A percentile compares a stretch with the other conserved stretches of the same genome.
These are phyloP conservation scores for Notodonta ziczac DNA, from an alignment of 2,888 invertebrate species.

Conservation along the genomic window DNA sequence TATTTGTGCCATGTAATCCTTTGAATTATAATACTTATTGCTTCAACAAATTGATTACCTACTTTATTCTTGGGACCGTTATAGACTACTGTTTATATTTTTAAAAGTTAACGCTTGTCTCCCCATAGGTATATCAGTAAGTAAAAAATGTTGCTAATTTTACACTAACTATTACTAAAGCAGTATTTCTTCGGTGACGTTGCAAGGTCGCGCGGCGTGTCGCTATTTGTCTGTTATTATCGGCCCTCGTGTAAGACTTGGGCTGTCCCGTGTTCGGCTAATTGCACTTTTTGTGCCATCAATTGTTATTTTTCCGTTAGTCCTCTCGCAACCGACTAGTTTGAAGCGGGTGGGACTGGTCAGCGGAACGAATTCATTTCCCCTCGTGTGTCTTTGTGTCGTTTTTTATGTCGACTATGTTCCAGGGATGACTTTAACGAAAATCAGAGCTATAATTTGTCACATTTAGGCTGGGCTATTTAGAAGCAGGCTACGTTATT, in stretches of 20 bases:
- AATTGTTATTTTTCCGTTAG: conserved; percentile 45
- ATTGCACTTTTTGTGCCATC: conserved; percentile 50
- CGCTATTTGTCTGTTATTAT: conserved; percentile 3
- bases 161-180: neutral
- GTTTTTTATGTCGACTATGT: too few relatives aligned
- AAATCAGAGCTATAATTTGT: too few relatives aligned
- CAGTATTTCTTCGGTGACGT: conserved; percentile 3
- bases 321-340: conserved; percentile 34
- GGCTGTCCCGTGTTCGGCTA: conserved; percentile 26
- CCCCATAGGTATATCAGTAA: too few relatives aligned
- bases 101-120: too few relatives aligned
- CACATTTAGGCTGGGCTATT: too few relatives aligned
- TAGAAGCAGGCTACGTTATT: too few relatives aligned
- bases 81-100: too few relatives aligned
- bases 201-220: neutral
- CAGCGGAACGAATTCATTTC: neutral
- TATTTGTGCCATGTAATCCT: neutral
- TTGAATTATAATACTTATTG: neutral
- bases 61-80: too few relatives aligned
- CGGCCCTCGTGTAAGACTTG: neutral
- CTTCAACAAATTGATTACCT: neutral
- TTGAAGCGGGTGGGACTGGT: neutral
- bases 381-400: too few relatives aligned
- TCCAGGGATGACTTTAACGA: too few relatives aligned
- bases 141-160: neutral